A percentile compares a stretch with the other conserved stretches of the same genome.
These are phyloP conservation scores for Hippolais icterina DNA, from an alignment of 2,113 vertebrate genomes.

Conservation along the genomic window DNA sequence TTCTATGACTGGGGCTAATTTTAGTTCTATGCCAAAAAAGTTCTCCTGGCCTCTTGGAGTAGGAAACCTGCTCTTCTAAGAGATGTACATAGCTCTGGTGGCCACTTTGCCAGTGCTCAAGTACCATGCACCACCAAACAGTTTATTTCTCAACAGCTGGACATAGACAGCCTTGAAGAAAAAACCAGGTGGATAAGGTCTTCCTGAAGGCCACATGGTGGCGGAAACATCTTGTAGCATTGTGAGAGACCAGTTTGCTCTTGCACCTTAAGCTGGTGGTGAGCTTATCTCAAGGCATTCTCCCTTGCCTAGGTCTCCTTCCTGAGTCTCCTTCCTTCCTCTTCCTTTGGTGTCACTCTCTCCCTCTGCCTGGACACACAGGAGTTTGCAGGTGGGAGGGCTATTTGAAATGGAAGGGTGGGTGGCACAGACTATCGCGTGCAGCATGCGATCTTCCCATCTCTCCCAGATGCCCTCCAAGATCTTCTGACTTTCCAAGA, in stretches of 20 bases:
- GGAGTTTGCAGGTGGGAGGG: neutral
- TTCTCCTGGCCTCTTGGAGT: neutral
- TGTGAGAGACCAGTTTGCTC: neutral
- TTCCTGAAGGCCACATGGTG: neutral
- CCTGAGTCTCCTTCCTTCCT: neutral
- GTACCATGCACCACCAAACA: neutral
- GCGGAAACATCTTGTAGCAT: accelerated
- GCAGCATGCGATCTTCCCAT: neutral
- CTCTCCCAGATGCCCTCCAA: neutral
- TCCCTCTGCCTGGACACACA: neutral
- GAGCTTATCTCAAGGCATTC: accelerated
- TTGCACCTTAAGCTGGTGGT: neutral
- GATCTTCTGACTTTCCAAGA: neutral
- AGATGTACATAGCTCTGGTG: neutral
- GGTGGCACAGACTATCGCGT: neutral
- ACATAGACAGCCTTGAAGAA: neutral
- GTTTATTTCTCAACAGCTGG: neutral
- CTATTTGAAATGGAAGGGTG: neutral
- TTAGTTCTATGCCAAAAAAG: neutral
- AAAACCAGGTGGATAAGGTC: neutral
- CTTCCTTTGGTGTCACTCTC: neutral
- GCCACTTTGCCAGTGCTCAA: neutral
- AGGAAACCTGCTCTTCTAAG: neutral
- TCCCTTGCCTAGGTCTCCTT: neutral
- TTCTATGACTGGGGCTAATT: neutral